Percentiles rank a stretch among this genome's conserved stretches.
Conservation (phyloP, 2,797 vertebrate species). For the Hafferia zeledoni region DNA sequence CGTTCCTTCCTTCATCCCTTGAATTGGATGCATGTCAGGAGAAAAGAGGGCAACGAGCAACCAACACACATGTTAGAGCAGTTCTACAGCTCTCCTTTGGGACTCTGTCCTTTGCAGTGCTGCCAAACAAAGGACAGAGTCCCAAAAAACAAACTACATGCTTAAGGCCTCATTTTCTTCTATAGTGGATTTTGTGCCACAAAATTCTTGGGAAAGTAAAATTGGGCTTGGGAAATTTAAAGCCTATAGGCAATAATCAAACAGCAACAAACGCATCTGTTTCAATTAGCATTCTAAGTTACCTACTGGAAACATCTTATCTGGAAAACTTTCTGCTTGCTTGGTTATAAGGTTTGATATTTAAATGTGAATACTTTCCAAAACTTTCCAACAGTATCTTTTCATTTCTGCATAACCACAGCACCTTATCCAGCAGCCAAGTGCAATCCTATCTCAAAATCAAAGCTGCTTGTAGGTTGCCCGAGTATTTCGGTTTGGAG, state of each 20-base stretch:
- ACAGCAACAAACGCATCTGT: background rate
- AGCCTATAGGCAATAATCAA: background rate
- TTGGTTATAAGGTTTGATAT: background rate
- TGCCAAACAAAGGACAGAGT: background rate
- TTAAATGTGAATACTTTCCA: background rate
- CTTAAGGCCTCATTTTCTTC: background rate
- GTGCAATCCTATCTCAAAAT: background rate
- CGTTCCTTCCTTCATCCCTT: background rate
- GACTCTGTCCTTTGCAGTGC: background rate
- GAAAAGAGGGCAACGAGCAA: background rate
- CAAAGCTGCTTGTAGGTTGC: background rate
- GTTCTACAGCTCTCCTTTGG: background rate
- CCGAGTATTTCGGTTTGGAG: background rate
- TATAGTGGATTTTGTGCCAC: background rate
- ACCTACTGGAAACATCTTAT: background rate
- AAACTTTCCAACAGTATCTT: background rate
- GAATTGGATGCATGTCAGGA: background rate
- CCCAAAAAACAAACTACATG: background rate
- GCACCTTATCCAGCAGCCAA: background rate
- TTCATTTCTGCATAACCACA: background rate
- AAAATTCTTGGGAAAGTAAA: background rate
- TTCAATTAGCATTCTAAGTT: background rate
- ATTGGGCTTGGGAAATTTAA: background rate
- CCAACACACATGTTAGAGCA: background rate
- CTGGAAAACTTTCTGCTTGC: background rate